phyloP scores from a whole-genome alignment of 2,113 vertebrate species.

The Typhlomys cinereus region DNA sequence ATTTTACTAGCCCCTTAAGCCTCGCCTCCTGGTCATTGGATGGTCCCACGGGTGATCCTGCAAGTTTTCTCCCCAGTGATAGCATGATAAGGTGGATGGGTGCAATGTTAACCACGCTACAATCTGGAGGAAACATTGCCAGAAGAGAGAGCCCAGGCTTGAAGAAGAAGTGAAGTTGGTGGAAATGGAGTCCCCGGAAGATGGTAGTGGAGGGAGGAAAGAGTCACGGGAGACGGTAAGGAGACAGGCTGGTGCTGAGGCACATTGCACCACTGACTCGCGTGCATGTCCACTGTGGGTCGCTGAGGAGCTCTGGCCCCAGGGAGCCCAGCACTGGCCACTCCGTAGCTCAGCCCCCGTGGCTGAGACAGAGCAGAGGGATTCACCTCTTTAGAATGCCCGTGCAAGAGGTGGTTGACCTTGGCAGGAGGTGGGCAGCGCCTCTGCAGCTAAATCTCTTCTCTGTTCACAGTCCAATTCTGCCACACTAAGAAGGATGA shows the following conservation, averaged over 20 bases:
- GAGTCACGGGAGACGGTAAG: background rate
- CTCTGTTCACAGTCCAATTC: conserved; percentile 9
- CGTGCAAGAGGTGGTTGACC: background rate
- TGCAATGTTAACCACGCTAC: background rate
- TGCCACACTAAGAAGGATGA: background rate
- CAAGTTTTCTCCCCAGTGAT: background rate
- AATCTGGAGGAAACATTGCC: background rate
- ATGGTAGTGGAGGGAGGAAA: background rate
- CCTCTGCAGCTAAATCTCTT: background rate
- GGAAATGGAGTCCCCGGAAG: background rate
- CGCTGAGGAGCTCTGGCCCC: background rate
- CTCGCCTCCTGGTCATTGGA: background rate
- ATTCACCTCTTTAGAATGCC: background rate
- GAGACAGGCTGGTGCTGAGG: background rate
- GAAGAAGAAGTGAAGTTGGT: background rate
- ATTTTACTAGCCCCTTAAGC: background rate
- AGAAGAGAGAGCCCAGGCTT: background rate
- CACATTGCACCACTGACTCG: background rate
- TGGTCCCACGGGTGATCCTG: background rate
- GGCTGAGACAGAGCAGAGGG: background rate
- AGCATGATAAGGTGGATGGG: background rate
- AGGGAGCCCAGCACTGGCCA: background rate
- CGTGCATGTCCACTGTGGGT: background rate
- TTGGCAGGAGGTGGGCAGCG: background rate
- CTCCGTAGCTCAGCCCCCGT: background rate